Evolutionary conservation across 2,888 invertebrate genomes (phyloP), one percentile per base, ranked within the genome.

Genomic region (Branchellion lobata): DNA sequence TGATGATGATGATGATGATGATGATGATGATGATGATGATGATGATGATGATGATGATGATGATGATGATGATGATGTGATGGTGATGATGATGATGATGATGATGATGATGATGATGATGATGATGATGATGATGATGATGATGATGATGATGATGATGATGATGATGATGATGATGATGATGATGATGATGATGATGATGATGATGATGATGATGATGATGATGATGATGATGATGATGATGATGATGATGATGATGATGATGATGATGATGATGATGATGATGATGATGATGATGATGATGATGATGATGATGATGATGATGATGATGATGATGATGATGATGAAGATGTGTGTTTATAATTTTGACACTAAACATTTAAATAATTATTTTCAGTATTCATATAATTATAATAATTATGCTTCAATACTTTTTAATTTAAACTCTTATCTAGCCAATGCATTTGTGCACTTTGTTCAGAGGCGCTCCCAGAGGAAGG

Each of bases 281-380:
- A 40, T 33, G 74, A 40, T 47, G 74, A 40, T 74, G 74, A 40
- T 47, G 74, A 40, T 74, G 74, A 40, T 74, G 47, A 40, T 74
- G 74, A 40, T 74, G 74, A 40, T 74, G 74, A 40, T 47, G 74
- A 40, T 74, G 74, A 40, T 74, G 74, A 40, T 47, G 74, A 40
- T 74, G 74, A 40, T 74, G 27, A 75, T 47, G 74, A 47, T 74
- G 74, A 47, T 51, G 74, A 74, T 47, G 74, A 74, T 47, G 74
- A 36, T 73, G 73, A 36, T 40, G 73, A 36, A 36, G 73, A 36
- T 73, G 73, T n/a, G 21, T 73, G 73, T 18, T 73, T 34, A 36
- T 73, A 40, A 36, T 73, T 34, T 18, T 73, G 73, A 36, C 40
- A 40, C 11, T 73, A 40, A 36, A 36, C 36, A 36, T 73, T 34